Evolutionary conservation across 2,888 invertebrate genomes (phyloP), one percentile per base, ranked within the genome.

Genomic region (Chymomyza fuscimana): DNA sequence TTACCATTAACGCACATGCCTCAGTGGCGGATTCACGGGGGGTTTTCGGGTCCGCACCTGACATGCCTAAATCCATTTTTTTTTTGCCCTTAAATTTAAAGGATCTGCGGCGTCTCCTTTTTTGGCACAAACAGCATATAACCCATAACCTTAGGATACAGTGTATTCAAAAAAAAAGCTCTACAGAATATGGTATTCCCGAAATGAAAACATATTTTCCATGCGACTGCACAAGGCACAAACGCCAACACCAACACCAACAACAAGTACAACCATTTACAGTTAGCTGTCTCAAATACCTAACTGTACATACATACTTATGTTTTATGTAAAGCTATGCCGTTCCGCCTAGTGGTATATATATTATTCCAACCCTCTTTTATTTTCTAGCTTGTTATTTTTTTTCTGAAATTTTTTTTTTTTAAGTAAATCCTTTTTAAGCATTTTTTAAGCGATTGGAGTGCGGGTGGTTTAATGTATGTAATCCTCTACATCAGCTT

Each of bases 131-230:
- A 32, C 32, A 5, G 32, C 32, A 32, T 7, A 32, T 0, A 32
- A 4, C 32, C 32, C 9, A 7, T 9, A 32, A 0, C 6, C 32
- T 32, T 9, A 25, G 2, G 25, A 4, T 25, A 7, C 5, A 32
- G 32, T 32, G 32, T 32, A 32, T 7, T 32, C 32, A 32, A 32
- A 32, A 32, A 32, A 7, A 32, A 32, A 7, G 32, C 6, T 32
- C 7, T 7, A 32, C 9, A 46, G 40, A 46, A 46, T 12, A 46
- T 46, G 40, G 40, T 73, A 82, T 82, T 82, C 82, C 85, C 61
- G 72, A 76, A 85, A 87, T 75, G 87, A 83, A 83, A 83, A 82
- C 87, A 83, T 83, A 87, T 83, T 87, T 87, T 82, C 87, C 83
- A 87, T 85, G 78, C 80, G 87, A 86, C 73, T 73, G 86, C 86